Evolutionary conservation across 2,797 vertebrate species (phyloP).

Genomic region (Muraenolepis orangiensis): DNA sequence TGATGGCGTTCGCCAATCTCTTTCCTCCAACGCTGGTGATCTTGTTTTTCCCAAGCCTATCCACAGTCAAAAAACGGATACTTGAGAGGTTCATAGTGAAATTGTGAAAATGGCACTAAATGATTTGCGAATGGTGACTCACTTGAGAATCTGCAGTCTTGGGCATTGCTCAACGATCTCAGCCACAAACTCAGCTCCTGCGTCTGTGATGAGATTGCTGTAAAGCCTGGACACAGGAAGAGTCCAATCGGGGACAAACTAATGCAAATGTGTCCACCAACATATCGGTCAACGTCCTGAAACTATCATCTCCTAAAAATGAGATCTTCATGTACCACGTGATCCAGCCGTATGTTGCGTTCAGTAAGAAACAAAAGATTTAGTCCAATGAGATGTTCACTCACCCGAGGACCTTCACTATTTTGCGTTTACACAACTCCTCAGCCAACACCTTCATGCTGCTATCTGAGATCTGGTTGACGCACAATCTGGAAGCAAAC

Average conservation of each 20-base stretch:
- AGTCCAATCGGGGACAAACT: conserved; percentile 18
- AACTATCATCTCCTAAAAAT: neutral
- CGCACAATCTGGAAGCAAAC: conserved; percentile 77
- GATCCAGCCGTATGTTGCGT: neutral
- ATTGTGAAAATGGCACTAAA: neutral
- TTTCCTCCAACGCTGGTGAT: conserved; percentile 84
- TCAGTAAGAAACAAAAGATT: neutral
- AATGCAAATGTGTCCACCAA: neutral
- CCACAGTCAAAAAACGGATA: neutral
- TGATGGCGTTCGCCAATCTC: conserved; percentile 79
- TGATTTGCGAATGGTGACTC: conserved; percentile 30
- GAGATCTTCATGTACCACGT: neutral
- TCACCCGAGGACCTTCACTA: conserved; percentile 84
- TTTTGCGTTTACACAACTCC: conserved; percentile 84
- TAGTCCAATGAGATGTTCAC: conserved; percentile 40
- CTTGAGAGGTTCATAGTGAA: neutral
- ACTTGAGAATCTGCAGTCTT: conserved; percentile 84
- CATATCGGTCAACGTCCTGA: neutral
- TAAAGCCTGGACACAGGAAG: conserved; percentile 79
- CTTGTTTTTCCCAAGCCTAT: conserved; percentile 86
- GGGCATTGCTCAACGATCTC: conserved; percentile 87
- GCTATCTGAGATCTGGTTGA: conserved; percentile 88
- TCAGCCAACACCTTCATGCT: conserved; percentile 84
- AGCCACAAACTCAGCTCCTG: conserved; percentile 83
- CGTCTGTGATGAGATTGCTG: conserved; percentile 89